Base-by-base conservation (phyloP, 2,113 vertebrate genomes). In the Psammodynastes pulverulentus region DNA sequence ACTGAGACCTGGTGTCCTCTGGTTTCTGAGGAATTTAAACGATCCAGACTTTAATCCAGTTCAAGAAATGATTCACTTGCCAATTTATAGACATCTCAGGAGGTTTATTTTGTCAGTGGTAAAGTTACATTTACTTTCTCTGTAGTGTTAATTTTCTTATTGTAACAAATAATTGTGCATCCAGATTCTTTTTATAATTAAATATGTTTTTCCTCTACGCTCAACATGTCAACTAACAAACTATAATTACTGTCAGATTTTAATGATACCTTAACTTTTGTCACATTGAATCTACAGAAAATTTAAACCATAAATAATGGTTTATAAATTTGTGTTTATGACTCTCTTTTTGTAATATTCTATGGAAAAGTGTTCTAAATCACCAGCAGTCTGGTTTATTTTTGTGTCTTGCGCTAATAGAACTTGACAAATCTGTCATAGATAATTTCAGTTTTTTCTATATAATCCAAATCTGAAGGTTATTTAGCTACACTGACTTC, bases 11-110 rank as follows among this genome's bases (percentile, higher is more conserved):
- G 99, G 99, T 91, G 99, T 99, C 53, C 96, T 99, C 46, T 99
- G 99, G 99, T 99, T 99, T 98, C 98, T 99, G 92, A 98, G 99
- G 97, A 99, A 99, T 97, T 97, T 99, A 94, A 99, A 99, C 48
- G 99, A 99, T 97, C 99, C 99, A 49, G 99, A 99, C 96, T 99
- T 99, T 91, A 99, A 99, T 96, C 99, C 99, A 58, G 98, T 99
- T 46, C 99, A 99, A 95, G 99, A 99, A 97, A 99, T 99, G 99
- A 99, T 99, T 95, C 99, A 99, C 92, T 98, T 99, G 89, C 98
- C 99, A 24, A 99, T 99, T 94, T 99, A 99, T 88, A 98, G 99
- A 95, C 99, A 99, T 97, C 98, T 99, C 93, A 98, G 99, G 96
- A 98, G 99, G 93, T 99, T 99, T 96, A 98, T 99, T 93, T 97